Percentiles rank a stretch among this genome's conserved stretches.
Evolutionary conservation across 2,113 vertebrate species (phyloP).

Genomic region (Pseudopodoces humilis): DNA sequence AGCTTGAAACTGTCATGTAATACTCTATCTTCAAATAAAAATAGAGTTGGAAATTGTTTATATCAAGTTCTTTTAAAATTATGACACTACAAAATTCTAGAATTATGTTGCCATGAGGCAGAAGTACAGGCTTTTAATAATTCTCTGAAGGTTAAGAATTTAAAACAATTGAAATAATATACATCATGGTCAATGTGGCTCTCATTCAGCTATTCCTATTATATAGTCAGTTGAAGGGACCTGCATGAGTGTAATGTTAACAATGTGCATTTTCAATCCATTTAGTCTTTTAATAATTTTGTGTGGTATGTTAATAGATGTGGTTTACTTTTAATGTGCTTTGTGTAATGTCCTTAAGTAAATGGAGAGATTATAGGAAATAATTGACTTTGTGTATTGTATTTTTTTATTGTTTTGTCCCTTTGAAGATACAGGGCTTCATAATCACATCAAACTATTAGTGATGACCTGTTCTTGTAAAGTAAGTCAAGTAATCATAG

Average conservation of each 20-base stretch:
- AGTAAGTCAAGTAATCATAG: conserved; percentile 59
- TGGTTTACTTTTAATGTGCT: conserved; percentile 53
- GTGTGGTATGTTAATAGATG: conserved; percentile 30
- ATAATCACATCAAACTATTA: conserved; percentile 60
- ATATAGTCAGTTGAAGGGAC: conserved; percentile 27
- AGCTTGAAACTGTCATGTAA: conserved; percentile 53
- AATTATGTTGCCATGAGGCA: conserved; percentile 36
- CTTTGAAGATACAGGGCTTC: conserved; percentile 49
- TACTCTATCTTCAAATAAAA: conserved; percentile 12
- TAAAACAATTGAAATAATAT: conserved; percentile 31
- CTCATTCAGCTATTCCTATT: conserved; percentile 36
- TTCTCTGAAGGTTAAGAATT: conserved; percentile 53
- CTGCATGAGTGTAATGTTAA: conserved; percentile 15
- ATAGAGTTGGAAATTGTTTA: not conserved
- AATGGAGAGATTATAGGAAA: conserved; percentile 51
- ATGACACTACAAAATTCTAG: conserved; percentile 45
- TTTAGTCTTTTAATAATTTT: conserved; percentile 55
- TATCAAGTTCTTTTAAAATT: conserved; percentile 46
- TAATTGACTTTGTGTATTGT: conserved; percentile 44
- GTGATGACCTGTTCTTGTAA: conserved; percentile 42
- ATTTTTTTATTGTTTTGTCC: conserved; percentile 32
- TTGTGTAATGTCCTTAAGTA: conserved; percentile 40
- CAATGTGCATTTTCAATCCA: conserved; percentile 20
- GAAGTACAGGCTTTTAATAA: conserved; percentile 56
- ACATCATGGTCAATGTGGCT: conserved; percentile 16